Evolutionary conservation across 2,113 vertebrate genomes (phyloP), one percentile per base, ranked within the genome.

Genomic region (Oceanites oceanicus): DNA sequence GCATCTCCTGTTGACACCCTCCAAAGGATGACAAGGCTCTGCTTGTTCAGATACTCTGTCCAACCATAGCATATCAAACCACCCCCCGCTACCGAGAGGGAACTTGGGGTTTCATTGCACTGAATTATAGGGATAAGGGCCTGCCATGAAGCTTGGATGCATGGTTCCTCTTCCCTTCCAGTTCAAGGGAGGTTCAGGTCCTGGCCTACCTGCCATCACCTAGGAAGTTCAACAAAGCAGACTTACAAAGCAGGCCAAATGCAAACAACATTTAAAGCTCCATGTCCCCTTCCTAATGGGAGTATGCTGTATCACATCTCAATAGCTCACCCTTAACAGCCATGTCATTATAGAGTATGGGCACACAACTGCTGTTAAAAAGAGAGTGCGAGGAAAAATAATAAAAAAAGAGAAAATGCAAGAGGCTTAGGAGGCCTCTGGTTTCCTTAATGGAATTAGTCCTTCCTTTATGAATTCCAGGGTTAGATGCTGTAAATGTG

Each of bases 391-490:
- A 77, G 95, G 73, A 78, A 92, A 94, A 97, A 89, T 74, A 79
- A 78, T 85, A 13, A 80, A 79, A 79, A 93, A 82, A 94, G 83
- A 88, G 61, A 94, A 93, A 95, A 93, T 77, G 82, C 77, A 90
- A 91, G 63, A 77, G 59, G 38, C 81, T 85, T 77, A 92, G 80
- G 79, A 95, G 88, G 90, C 94, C 90, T 72, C 93, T 80, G 52
- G 78, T 96, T 95, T 97, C 96, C 96, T 96, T 98, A 96, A 97
- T 98, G 95, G 97, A 97, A 97, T 98, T 98, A 95, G 78, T 90
- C 86, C 94, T 98, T 98, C 95, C 95, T 97, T 97, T 97, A 97
- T 97, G 97, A 97, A 98, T 95, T 97, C 96, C 98, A 98, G 97
- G 97, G 96, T 96, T 98, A 97, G 97, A 96, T 95, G 94, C 89